Base-by-base conservation (phyloP, 2,888 invertebrate species). In the Myopa testacea region DNA sequence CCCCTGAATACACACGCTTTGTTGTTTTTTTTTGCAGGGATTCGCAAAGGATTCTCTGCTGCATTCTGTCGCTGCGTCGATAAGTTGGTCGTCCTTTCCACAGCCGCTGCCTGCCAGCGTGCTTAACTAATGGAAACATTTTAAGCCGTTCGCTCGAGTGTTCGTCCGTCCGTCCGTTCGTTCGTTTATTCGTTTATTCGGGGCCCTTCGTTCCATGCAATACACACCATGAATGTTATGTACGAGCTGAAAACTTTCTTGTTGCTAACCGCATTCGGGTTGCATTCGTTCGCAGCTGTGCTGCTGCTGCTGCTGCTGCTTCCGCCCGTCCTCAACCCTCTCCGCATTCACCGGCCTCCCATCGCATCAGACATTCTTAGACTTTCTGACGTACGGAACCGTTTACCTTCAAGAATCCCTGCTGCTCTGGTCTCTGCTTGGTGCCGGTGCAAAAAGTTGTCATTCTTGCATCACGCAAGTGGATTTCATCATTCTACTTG, bases 391-490 rank as follows among this genome's bases (percentile, higher is more conserved):
- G 70, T 55, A 55, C 70, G 55, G 26, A 70, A 26, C 52, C 70
- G 70, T 52, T 55, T 55, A 55, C 70, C 70, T 70, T 55, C 70
- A 37, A 52, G 55, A 55, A 55, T 52, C 70, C 70, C 40, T 37
- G 67, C 40, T 14, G 55, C 34, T 26, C 70, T 55, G 69, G 70
- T 70, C 70, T 52, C 38, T n/a, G 67, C 19, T 65, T 34, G 55
- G 34, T 65, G 74, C 69, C 75, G 75, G 69, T 75, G 75, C 67
- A 75, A 75, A 75, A 69, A 58, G 70, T 75, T 68, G 75, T 55
- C 75, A 60, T 75, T 75, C 75, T 75, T 75, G 75, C 75, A 75
- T 40, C 75, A 69, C 60, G 68, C 75, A 58, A 58, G 45, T 75
- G 58, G 40, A 60, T 75, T 75, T 68, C 63, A 62, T 62, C 73